Percentiles rank a stretch among this genome's conserved stretches.
phyloP scores from a whole-genome alignment of 2,888 invertebrate species.

The Thymelicus lineola region DNA sequence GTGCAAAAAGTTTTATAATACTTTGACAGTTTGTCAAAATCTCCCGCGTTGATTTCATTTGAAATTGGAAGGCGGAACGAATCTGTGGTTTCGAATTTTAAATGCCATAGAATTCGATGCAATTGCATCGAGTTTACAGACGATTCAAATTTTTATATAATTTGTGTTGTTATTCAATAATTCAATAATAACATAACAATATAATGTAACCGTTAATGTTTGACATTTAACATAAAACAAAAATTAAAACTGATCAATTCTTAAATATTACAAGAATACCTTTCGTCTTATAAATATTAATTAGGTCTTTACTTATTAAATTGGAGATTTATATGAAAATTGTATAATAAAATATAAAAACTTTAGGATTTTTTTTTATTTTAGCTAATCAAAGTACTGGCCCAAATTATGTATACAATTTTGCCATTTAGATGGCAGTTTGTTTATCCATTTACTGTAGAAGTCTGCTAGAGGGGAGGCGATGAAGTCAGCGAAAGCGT shows the following conservation, averaged over 20 bases:
- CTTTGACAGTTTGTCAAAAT: conserved; percentile 22
- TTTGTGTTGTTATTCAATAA: background rate
- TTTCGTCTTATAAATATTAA: too few species aligned
- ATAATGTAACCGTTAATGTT: background rate
- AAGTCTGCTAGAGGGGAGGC: too few species aligned
- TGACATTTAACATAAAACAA: background rate
- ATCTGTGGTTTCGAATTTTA: conserved; percentile 13
- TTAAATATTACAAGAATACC: too few species aligned
- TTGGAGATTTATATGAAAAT: too few species aligned
- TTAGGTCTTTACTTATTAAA: too few species aligned
- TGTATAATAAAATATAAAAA: too few species aligned
- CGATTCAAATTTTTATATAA: background rate
- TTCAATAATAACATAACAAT: background rate
- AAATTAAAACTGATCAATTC: background rate
- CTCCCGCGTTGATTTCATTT: conserved; percentile 19
- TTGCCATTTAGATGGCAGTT: too few species aligned
- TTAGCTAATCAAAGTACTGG: too few species aligned
- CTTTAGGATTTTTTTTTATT: too few species aligned
- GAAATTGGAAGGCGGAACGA: conserved; percentile 16
- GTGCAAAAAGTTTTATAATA: conserved; percentile 8
- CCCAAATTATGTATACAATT: too few species aligned
- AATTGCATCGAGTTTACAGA: background rate
- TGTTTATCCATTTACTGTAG: too few species aligned
- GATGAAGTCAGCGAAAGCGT: too few species aligned
- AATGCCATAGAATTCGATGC: conserved; percentile 5